Base-by-base conservation (phyloP, 2,113 vertebrate species). In the Cygnus atratus region DNA sequence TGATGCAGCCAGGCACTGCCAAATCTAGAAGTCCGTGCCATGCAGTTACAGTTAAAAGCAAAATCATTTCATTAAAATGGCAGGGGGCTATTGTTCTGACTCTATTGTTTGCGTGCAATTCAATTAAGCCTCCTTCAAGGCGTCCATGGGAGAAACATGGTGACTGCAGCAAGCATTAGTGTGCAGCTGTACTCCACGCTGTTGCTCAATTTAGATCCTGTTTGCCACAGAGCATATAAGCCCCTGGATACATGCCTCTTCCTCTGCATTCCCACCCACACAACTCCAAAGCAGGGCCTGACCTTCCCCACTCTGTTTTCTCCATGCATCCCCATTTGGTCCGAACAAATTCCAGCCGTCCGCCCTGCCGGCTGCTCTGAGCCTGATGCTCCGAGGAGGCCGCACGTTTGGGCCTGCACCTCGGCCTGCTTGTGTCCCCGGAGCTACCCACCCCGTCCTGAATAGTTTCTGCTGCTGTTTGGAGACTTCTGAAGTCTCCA, bases 221-320 rank as follows among this genome's bases (percentile, higher is more conserved):
- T 85, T 80, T 88, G 71, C 44, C 55, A 71, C 11, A 6, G 46
- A 79, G 71, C 41, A 52, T 39, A 25, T 29, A 50, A 93, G 72
- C 37, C 84, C 62, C 80, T 63, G 59, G 54, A 84, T 54, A 92
- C n/a, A 8, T 46, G 26, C n/a, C 82, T 74, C 67, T 59, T 77
- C 54, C 66, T 85, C 84, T 83, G 33, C 55, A 88, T 91, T 91
- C 82, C 95, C 79, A 94, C 92, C 90, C 87, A 95, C 95, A 80
- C 82, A 93, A 93, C 73, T 22, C 31, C 63, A 93, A 93, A 97
- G 44, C 78, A 0, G 4, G 21, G 91, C 33, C 71, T 95, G 91
- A 93, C 93, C 90, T 95, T 89, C 77, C 77, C 39, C 31, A 11
- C 54, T 85, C 74, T 84, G 83, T 83, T 88, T 57, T 73, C 70